Base-by-base conservation (phyloP, 2,797 vertebrate genomes). In the Silurus lanzhouensis region DNA sequence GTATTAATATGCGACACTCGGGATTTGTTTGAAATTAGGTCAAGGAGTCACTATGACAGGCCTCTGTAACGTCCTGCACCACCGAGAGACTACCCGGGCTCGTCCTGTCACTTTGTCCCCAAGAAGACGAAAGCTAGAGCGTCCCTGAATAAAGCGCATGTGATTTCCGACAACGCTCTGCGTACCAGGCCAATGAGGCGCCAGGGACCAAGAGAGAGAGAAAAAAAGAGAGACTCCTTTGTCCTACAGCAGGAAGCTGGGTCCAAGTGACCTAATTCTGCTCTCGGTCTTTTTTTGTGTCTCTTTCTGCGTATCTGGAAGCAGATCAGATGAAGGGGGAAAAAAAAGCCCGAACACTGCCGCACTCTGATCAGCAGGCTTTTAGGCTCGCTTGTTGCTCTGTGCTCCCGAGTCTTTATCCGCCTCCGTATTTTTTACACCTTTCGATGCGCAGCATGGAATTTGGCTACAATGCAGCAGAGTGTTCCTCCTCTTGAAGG, bases 221-320 rank as follows among this genome's bases (percentile, higher is more conserved):
- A 52, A 10, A 17, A 17, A 84, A 78, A 94, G 90, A 94, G 92
- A 92, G 91, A 90, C 90, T 84, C 84, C 92, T 94, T 94, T 95
- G 94, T 94, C 90, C 90, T 57, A 85, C 71, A 81, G 90, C 92
- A 94, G 92, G 93, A 93, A 93, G 92, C 92, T 91, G 90, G 93
- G 91, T 92, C 93, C 93, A 93, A 93, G 88, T 95, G 95, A 94
- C 93, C 93, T 93, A 93, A 95, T 95, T 94, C 91, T 91, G 92
- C 78, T 85, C 84, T 38, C 57, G 31, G 85, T 88, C 89, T 93
- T 44, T 64, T 58, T 46, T 38, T 55, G 25, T 64, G 19, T 64
- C 48, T 58, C 14, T 38, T 17, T 31, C 89, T 93, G 88, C 38
- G 88, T 89, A 87, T 89, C 89, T 94, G 93, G 92, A 92, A 91